Conservation (phyloP, 2,888 invertebrate species). For the Aphodius sticticus region DNA sequence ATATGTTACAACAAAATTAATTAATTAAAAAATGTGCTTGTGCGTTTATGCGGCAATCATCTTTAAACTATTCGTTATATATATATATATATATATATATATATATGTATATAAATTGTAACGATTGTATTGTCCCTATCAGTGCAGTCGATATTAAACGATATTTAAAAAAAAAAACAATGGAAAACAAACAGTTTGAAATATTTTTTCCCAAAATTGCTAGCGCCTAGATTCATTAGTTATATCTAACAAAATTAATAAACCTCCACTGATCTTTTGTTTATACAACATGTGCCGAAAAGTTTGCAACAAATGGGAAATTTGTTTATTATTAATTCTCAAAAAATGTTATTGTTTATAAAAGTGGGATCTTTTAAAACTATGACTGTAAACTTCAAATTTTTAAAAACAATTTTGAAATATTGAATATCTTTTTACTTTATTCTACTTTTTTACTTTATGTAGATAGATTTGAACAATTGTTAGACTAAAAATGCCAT, state of each 20-base stretch:
- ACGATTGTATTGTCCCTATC: background rate
- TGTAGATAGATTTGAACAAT: too few species aligned
- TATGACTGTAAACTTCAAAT: too few species aligned
- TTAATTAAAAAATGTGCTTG: constrained; percentile 25
- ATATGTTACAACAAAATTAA: constrained; percentile 35
- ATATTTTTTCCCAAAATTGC: background rate
- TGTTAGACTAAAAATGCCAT: too few species aligned
- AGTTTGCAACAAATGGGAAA: too few species aligned
- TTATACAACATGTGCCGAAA: background rate
- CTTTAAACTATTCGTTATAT: constrained; percentile 36
- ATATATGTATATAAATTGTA: background rate
- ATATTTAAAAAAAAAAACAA: background rate
- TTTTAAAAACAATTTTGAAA: too few species aligned
- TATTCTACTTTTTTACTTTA: too few species aligned
- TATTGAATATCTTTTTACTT: too few species aligned
- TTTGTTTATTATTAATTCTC: too few species aligned
- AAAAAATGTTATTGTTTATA: too few species aligned
- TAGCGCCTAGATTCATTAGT: constrained; percentile 6
- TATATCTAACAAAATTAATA: background rate
- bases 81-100: constrained; percentile 47
- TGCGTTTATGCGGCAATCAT: constrained; percentile 35
- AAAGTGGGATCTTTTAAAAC: too few species aligned
- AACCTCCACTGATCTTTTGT: background rate
- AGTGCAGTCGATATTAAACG: constrained; percentile 54
- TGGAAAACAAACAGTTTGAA: too few species aligned